Conservation (phyloP, 1,140 invertebrate species). For the Proctacanthus coquilletti region DNA sequence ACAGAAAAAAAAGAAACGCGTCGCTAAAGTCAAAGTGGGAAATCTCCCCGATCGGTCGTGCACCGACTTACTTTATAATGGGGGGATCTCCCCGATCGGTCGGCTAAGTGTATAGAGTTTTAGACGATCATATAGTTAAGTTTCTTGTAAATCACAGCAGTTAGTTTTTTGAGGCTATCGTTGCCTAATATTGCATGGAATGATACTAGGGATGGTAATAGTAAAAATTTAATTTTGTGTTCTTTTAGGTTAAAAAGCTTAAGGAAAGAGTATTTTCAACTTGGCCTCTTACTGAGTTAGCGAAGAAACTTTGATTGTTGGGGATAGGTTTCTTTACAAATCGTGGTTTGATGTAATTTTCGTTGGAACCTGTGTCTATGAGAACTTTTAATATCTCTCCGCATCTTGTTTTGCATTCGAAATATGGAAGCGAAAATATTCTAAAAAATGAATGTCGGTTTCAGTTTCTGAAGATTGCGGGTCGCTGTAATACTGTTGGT, state of each 20-base stretch:
- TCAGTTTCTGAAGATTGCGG: too few relatives aligned
- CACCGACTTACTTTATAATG: too few relatives aligned
- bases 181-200: conserved; percentile 5
- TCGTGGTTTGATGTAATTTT: conserved; percentile 6
- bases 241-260: conserved; percentile 1
- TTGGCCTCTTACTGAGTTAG: conserved; percentile 4
- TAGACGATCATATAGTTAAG: conserved; percentile 2
- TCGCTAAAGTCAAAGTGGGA: too few relatives aligned
- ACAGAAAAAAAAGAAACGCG: too few relatives aligned
- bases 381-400: conserved; percentile 6
- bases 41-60: too few relatives aligned
- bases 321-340: conserved; percentile 2
- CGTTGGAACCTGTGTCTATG: conserved; percentile 8
- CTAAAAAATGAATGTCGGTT: conserved; percentile 9
- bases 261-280: conserved; percentile 2
- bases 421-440: conserved; percentile 9
- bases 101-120: too few relatives aligned
- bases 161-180: conserved; percentile 6
- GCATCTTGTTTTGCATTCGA: conserved; percentile 2
- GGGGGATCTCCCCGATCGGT: too few relatives aligned
- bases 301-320: conserved; percentile 3
- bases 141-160: conserved; percentile 4
- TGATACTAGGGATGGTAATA: conserved; percentile 3
- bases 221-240: conserved; percentile 3
- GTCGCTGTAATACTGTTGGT: too few relatives aligned